Conservation (phyloP, 2,888 invertebrate species). For the Homarus gammarus region DNA sequence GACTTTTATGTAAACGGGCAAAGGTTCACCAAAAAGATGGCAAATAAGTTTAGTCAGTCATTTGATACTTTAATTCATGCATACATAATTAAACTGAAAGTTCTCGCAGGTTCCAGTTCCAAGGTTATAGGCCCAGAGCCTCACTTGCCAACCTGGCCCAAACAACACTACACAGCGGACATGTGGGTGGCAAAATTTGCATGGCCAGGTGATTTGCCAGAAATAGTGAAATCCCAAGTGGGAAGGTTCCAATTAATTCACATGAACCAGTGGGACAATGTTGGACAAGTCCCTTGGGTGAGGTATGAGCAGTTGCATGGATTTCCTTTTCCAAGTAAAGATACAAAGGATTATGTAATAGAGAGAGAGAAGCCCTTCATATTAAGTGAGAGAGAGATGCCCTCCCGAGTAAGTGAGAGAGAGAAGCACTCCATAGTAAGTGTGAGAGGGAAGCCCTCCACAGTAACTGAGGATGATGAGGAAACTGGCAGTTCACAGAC, state of each 20-base stretch:
- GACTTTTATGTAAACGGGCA: conserved; percentile 37
- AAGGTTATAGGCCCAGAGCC: conserved; percentile 47
- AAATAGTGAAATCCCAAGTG: conserved; percentile 29
- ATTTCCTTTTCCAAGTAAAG: not conserved
- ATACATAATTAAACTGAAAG: conserved; percentile 33
- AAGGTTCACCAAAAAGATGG: not conserved
- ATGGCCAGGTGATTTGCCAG: conserved; percentile 51
- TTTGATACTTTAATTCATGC: conserved; percentile 28
- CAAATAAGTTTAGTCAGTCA: not conserved
- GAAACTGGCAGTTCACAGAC: not conserved
- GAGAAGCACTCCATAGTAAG: not conserved
- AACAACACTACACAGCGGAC: conserved; percentile 8
- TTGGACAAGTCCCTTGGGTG: not conserved
- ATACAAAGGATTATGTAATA: not conserved
- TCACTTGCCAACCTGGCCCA: conserved; percentile 35
- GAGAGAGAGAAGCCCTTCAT: not conserved
- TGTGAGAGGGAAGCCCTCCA: not conserved
- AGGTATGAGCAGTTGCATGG: not conserved
- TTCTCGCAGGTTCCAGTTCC: conserved; percentile 11
- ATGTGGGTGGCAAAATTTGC: conserved; percentile 63
- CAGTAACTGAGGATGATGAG: not conserved
- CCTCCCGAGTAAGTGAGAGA: not conserved
- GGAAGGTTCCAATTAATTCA: conserved; percentile 35
- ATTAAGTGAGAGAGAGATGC: not conserved
- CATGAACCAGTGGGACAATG: conserved; percentile 31